A percentile compares a stretch with the other conserved stretches of the same genome.
phyloP scores from a whole-genome alignment of 2,888 invertebrate genomes.

The Acrobasis suavella region DNA sequence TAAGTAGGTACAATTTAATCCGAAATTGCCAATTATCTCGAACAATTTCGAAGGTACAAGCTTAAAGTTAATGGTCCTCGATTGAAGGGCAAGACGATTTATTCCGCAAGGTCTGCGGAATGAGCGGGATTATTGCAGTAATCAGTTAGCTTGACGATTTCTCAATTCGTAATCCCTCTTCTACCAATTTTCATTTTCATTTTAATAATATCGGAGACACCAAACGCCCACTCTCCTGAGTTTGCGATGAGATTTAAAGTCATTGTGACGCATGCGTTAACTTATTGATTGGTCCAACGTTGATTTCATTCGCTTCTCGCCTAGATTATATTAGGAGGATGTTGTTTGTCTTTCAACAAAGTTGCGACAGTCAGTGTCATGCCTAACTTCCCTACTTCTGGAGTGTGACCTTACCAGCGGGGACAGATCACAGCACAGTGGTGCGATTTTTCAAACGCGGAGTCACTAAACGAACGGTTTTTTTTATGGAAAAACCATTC shows the following conservation, averaged over 20 bases:
- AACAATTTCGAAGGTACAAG: not conserved
- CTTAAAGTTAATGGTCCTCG: not conserved
- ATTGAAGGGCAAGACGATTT: not conserved
- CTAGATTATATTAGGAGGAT: conserved; percentile 33
- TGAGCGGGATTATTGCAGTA: not conserved
- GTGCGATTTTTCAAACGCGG: too few relatives aligned
- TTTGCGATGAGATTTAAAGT: conserved; percentile 45
- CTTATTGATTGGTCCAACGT: conserved; percentile 70
- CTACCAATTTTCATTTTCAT: not conserved
- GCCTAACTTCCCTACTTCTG: conserved; percentile 13
- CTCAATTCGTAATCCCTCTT: not conserved
- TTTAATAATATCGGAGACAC: conserved; percentile 33
- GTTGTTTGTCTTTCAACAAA: conserved; percentile 23
- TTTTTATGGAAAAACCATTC: too few relatives aligned
- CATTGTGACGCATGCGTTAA: conserved; percentile 75
- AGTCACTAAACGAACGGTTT: too few relatives aligned
- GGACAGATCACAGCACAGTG: not conserved
- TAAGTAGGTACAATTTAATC: too few relatives aligned
- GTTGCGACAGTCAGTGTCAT: conserved; percentile 8
- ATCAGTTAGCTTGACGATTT: not conserved
- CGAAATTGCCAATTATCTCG: too few relatives aligned
- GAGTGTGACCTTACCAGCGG: conserved; percentile 16
- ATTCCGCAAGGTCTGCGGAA: not conserved
- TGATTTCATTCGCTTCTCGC: conserved; percentile 53
- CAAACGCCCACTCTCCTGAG: conserved; percentile 48